Evolutionary conservation across 2,113 vertebrate genomes (phyloP).

Genomic region (Notothenia rossii): DNA sequence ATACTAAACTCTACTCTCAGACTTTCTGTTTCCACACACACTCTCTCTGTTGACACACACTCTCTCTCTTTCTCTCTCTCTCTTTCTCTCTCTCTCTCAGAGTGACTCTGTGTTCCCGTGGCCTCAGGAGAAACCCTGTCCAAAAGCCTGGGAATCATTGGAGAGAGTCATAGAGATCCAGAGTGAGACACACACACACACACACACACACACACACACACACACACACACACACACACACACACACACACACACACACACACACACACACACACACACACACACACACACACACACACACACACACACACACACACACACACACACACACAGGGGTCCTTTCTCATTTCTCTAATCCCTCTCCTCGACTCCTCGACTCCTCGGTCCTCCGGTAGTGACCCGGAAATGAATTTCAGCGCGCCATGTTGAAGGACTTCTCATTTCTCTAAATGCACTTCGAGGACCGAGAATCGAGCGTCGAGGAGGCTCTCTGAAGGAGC

Average conservation of each 20-base stretch:
- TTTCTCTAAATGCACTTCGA: no score
- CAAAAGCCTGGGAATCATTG: slow-evolving; percentile 73
- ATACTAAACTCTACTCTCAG: no score
- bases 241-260: neutral
- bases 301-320: neutral
- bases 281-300: neutral
- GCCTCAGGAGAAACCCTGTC: slow-evolving; percentile 77
- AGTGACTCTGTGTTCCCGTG: slow-evolving; percentile 68
- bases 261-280: neutral
- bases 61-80: slow-evolving; percentile 12
- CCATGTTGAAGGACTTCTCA: no score
- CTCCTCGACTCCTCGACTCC: no score
- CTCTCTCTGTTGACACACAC: no score
- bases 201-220: slow-evolving; percentile 3
- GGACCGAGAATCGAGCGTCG: no score
- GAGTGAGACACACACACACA: slow-evolving; percentile 54
- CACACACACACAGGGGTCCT: neutral
- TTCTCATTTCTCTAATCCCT: no score
- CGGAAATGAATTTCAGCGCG: no score
- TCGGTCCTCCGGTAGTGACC: no score
- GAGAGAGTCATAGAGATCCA: slow-evolving; percentile 79
- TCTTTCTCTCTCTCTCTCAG: slow-evolving; percentile 42
- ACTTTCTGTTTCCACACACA: no score
- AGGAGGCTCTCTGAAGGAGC: no score
- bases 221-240: neutral